Conservation (phyloP, 2,113 vertebrate species). For the Xerus inauris region DNA sequence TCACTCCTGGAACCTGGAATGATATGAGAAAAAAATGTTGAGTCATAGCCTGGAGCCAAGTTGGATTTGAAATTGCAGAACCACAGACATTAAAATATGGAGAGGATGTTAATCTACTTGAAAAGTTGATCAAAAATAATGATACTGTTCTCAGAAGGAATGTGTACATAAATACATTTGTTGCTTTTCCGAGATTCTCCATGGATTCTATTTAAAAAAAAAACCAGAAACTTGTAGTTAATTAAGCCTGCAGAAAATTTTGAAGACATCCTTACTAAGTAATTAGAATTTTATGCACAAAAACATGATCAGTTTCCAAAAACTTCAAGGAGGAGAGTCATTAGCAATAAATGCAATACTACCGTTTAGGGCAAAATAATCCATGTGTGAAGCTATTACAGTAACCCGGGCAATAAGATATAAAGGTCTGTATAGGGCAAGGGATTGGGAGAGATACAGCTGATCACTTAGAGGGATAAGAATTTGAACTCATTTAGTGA, state of each 20-base stretch:
- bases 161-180: background rate
- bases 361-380: background rate
- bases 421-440: background rate
- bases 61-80: background rate
- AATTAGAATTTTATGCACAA: background rate
- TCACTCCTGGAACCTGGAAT: background rate
- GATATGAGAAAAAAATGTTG: background rate
- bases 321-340: background rate
- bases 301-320: background rate
- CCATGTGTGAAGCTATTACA: background rate
- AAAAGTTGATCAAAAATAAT: background rate
- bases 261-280: background rate
- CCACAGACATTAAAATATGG: background rate
- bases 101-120: background rate
- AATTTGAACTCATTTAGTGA: background rate
- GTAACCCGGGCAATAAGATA: background rate
- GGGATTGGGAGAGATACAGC: background rate
- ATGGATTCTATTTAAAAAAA: background rate
- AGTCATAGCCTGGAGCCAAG: background rate
- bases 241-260: background rate
- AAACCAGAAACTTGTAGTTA: background rate
- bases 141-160: background rate
- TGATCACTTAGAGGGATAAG: background rate
- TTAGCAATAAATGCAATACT: background rate
- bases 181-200: background rate